Base-by-base conservation (phyloP, 1,140 invertebrate species). In the Drosophila arizonae region DNA sequence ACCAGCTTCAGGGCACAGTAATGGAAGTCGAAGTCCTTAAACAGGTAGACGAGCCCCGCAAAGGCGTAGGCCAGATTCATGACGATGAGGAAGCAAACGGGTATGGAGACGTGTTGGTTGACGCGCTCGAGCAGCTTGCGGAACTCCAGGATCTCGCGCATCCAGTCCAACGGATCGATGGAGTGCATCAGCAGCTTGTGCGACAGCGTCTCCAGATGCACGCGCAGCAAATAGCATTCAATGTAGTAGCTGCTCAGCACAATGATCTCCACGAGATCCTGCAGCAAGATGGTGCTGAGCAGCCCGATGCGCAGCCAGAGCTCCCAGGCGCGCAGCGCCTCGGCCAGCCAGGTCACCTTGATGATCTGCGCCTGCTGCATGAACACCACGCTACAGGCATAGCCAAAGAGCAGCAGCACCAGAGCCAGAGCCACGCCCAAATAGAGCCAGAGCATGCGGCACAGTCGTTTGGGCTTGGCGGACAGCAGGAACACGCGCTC, bases 191-290 rank as follows among this genome's bases (percentile, higher is more conserved):
- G 90, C 45, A 96, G 81, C 74, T 96, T 95, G 46, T 94, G 94
- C 72, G 94, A 94, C 10, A 96, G 87, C 77, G 95, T 95, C 70
- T 94, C 93, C 9, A 96, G 92, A 90, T 96, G 95, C 2, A 94
- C 94, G 56, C 95, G 94, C 46, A 96, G 85, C 58, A 96, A 92
- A 91, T 96, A 95, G n/a, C 95, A 95, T 92, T 96, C 95, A 10
- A 96, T 93, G 75, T 95, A 96, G 76, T 96, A 96, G 91, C 95
- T 96, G 3, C 95, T 95, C 62, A 96, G 94, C 60, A 96, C 94
- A 10, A 95, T 95, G 4, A 95, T 95, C 90, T 96, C 95, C 28
- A 96, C 94, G 91, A 96, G 93, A 90, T 96, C 95, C 74, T 96
- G 96, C 90, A 95, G 95, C 46, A 96, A 88, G 28, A 95, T 95